Percentiles rank a stretch among this genome's conserved stretches.
phyloP scores from a whole-genome alignment of 2,888 invertebrate genomes.

The Pollenia amentaria region DNA sequence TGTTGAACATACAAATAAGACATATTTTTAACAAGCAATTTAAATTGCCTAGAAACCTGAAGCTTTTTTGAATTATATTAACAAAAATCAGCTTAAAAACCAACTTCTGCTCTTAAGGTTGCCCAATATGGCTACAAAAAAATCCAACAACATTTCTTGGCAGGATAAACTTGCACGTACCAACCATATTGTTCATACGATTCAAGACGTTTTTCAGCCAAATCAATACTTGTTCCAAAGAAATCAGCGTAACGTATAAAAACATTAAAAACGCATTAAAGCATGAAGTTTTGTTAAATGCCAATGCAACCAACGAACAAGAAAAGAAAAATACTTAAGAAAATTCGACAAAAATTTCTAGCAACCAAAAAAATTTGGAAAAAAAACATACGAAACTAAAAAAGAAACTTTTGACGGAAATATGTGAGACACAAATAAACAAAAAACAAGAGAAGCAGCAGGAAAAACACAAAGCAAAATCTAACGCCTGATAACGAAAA shows the following conservation, averaged over 20 bases:
- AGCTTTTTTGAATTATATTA: not conserved
- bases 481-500: constrained; percentile 57
- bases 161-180: not conserved
- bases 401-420: constrained; percentile 62
- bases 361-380: not conserved
- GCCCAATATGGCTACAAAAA: not conserved
- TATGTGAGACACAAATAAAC: constrained; percentile 60
- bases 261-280: constrained; percentile 74
- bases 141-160: too few species aligned
- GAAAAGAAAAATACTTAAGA: constrained; percentile 24
- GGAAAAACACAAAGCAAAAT: constrained; percentile 34
- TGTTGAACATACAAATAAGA: too few species aligned
- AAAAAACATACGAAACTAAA: not conserved
- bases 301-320: constrained; percentile 36
- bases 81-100: too few species aligned
- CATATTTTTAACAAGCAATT: too few species aligned
- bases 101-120: not conserved
- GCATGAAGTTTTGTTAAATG: constrained; percentile 68
- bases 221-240: constrained; percentile 49
- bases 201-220: constrained; percentile 23
- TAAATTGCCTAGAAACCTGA: not conserved
- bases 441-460: constrained; percentile 3
- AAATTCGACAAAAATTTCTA: constrained; percentile 42
- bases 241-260: constrained; percentile 62
- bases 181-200: not conserved